phyloP scores from a whole-genome alignment of 1,140 invertebrate species.

The Cydia pomonella region DNA sequence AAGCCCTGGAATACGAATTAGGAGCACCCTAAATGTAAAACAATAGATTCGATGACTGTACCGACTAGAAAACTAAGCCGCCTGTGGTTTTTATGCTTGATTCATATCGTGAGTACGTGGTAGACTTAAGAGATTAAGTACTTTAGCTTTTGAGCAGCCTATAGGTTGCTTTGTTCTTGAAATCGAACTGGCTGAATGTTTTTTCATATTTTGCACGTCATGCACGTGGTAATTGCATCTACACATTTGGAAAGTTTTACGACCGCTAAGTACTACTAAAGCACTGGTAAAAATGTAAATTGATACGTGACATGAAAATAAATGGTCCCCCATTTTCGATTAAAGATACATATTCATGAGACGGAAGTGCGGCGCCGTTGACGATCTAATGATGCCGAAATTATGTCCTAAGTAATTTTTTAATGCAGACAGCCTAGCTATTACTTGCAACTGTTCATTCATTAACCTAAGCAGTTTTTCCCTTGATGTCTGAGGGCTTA shows the following conservation, averaged over 20 bases:
- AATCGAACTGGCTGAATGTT: background rate
- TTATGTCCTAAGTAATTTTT: background rate
- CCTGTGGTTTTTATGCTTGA: constrained; percentile 10
- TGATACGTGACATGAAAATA: constrained; percentile 22
- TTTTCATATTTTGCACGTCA: background rate
- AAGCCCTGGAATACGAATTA: constrained; percentile 21
- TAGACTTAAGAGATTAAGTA: background rate
- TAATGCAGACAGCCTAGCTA: background rate
- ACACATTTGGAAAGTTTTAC: constrained; percentile 21
- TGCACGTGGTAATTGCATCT: background rate
- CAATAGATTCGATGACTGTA: constrained; percentile 21
- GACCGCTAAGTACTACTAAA: constrained; percentile 18
- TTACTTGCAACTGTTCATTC: background rate
- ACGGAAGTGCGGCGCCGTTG: constrained; percentile 4
- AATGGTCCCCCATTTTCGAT: constrained; percentile 10
- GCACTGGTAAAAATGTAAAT: constrained; percentile 29
- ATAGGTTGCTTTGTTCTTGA: background rate
- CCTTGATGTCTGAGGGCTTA: too few species aligned
- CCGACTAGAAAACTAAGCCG: constrained; percentile 11
- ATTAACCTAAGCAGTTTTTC: too few species aligned
- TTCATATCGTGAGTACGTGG: constrained; percentile 3
- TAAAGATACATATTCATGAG: constrained; percentile 21
- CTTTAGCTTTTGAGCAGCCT: background rate
- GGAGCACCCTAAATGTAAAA: constrained; percentile 26
- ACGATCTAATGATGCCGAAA: background rate